Conservation (phyloP, 2,888 invertebrate species). For the Drosophila atripex region DNA sequence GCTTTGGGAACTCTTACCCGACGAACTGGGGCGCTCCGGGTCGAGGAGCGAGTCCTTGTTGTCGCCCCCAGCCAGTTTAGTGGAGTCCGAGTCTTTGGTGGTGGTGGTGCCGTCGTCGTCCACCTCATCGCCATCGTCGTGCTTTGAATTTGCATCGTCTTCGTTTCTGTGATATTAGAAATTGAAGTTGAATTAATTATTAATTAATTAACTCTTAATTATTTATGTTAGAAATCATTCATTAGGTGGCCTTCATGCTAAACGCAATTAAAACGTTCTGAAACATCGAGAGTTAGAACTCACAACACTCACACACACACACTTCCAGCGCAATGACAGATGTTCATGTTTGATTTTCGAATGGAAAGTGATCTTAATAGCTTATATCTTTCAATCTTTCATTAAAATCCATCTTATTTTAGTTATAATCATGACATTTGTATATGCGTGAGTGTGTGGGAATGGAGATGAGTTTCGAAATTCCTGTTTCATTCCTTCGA, state of each 20-base stretch:
- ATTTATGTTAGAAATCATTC: neutral
- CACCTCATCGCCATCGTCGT: constrained; percentile 84
- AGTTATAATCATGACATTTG: constrained; percentile 6
- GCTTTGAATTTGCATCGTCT: constrained; percentile 84
- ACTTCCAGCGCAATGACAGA: constrained; percentile 31
- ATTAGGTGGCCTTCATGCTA: constrained; percentile 20
- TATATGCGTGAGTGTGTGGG: constrained; percentile 20
- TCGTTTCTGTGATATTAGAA: constrained; percentile 74
- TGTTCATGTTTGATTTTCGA: constrained; percentile 4
- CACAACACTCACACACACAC: constrained; percentile 49
- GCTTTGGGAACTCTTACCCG: constrained; percentile 80
- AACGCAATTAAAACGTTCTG: constrained; percentile 31
- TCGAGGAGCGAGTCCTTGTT: constrained; percentile 83
- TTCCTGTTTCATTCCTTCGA: constrained; percentile 24
- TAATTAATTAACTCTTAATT: no score
- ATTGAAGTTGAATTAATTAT: no score
- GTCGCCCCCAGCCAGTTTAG: constrained; percentile 80
- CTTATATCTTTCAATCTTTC: no score
- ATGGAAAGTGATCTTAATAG: neutral
- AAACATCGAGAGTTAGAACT: constrained; percentile 37
- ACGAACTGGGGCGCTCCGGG: constrained; percentile 84
- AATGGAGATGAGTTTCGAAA: constrained; percentile 37
- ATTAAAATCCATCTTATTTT: no score
- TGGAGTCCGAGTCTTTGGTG: constrained; percentile 84
- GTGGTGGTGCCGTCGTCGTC: constrained; percentile 84